Percentiles rank a stretch among this genome's conserved stretches.
These are phyloP conservation scores for Nasonia vitripennis DNA, from an alignment of 1,140 invertebrate species.

Conservation along the genomic window DNA sequence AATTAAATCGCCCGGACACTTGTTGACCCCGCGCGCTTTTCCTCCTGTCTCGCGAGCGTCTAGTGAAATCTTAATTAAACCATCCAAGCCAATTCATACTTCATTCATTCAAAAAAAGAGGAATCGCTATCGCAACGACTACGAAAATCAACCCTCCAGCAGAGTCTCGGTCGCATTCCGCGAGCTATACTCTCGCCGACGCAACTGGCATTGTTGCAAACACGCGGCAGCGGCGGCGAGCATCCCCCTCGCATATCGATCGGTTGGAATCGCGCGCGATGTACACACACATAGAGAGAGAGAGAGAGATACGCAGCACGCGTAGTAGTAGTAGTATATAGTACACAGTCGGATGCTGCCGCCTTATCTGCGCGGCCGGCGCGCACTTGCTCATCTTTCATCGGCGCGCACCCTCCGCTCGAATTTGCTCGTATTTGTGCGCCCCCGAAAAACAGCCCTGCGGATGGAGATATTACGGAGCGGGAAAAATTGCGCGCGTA, in stretches of 20 bases:
- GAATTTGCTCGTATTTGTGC: conserved; percentile 46
- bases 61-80: background rate
- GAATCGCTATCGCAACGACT: too few species aligned
- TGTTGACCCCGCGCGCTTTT: conserved; percentile 4
- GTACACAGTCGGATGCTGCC: conserved; percentile 17
- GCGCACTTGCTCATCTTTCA: conserved; percentile 25
- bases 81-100: too few species aligned
- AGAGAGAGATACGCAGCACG: background rate
- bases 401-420: background rate
- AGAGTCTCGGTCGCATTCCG: background rate
- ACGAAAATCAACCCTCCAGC: too few species aligned
- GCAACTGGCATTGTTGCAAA: conserved; percentile 32
- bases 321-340: background rate
- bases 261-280: background rate
- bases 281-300: background rate
- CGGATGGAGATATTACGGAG: background rate
- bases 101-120: too few species aligned
- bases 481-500: background rate
- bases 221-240: background rate
- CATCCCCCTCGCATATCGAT: conserved; percentile 31
- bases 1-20: conserved; percentile 3
- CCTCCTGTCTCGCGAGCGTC: background rate
- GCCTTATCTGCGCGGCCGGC: conserved; percentile 6
- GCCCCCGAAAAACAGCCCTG: background rate
- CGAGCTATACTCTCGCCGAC: background rate